phyloP scores from a whole-genome alignment of 2,888 invertebrate species.

The Agriotes lineatus region DNA sequence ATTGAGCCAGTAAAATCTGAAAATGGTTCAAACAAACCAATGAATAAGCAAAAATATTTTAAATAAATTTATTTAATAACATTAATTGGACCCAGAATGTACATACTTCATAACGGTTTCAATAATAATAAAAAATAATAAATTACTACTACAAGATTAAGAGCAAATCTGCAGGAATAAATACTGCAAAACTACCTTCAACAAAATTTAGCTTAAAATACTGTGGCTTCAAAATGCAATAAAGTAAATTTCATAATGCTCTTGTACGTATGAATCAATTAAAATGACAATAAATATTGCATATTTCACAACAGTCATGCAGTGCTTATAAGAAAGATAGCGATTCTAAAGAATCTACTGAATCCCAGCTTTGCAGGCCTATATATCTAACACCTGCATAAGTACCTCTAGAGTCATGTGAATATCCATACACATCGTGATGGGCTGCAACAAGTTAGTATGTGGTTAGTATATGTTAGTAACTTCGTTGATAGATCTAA shows the following conservation, averaged over 20 bases:
- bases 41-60: constrained; percentile 53
- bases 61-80: constrained; percentile 51
- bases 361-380: constrained; percentile 67
- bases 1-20: constrained; percentile 67
- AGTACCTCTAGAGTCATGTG: constrained; percentile 81
- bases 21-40: constrained; percentile 54
- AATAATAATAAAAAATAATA: constrained; percentile 29
- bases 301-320: constrained; percentile 43
- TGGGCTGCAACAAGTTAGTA: constrained; percentile 67
- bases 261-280: constrained; percentile 21
- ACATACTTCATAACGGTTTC: constrained; percentile 39
- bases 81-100: constrained; percentile 58
- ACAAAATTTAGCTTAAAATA: constrained; percentile 35
- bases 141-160: constrained; percentile 30
- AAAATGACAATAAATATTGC: constrained; percentile 40
- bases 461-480: constrained; percentile 47
- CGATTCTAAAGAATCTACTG: constrained; percentile 67
- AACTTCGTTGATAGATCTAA: too few relatives aligned
- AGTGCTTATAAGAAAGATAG: constrained; percentile 64
- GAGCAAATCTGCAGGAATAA: constrained; percentile 24
- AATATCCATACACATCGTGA: constrained; percentile 74
- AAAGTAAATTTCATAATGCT: constrained; percentile 32
- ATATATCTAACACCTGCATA: constrained; percentile 67
- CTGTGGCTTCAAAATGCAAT: constrained; percentile 39
- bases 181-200: constrained; percentile 14